A percentile compares a stretch with the other conserved stretches of the same genome.
These are phyloP conservation scores for Eulithis prunata DNA, from an alignment of 2,888 invertebrate genomes.

Conservation along the genomic window DNA sequence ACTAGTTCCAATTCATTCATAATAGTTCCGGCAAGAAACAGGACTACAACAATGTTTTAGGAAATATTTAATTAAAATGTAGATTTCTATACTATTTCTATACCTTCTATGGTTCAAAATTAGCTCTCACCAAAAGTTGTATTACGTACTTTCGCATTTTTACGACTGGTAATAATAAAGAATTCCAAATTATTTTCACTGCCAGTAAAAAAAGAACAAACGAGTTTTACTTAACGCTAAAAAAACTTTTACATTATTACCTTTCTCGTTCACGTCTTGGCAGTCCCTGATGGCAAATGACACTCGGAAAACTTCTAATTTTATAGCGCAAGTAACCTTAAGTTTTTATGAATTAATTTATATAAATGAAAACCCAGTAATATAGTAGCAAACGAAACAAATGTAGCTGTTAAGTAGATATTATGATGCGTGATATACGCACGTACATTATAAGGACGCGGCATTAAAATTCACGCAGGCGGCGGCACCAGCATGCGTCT, in stretches of 20 bases:
- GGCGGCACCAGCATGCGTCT: too few species aligned
- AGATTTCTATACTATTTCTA: conserved; percentile 9
- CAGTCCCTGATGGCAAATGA: conserved; percentile 35
- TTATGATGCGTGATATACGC: too few species aligned
- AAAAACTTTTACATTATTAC: conserved; percentile 37
- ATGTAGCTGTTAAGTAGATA: too few species aligned
- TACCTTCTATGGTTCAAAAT: conserved; percentile 27
- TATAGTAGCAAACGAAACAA: too few species aligned
- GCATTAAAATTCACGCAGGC: too few species aligned
- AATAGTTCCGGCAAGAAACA: too few species aligned
- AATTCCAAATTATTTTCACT: conserved; percentile 36
- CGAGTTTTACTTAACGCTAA: conserved; percentile 36
- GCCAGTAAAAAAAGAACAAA: conserved; percentile 33
- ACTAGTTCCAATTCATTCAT: too few species aligned
- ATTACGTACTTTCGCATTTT: conserved; percentile 24
- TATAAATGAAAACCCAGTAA: too few species aligned
- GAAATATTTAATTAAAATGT: not conserved
- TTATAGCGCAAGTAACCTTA: conserved; percentile 22
- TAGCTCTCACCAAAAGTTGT: conserved; percentile 28
- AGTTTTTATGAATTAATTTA: conserved; percentile 2
- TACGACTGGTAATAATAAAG: conserved; percentile 35
- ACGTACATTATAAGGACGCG: too few species aligned
- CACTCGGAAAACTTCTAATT: conserved; percentile 30
- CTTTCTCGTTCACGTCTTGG: conserved; percentile 31
- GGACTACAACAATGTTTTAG: too few species aligned